A percentile compares a stretch with the other conserved stretches of the same genome.
Conservation (phyloP, 64 coral and sea anemone genomes). For the Exaiptasia diaphana region DNA sequence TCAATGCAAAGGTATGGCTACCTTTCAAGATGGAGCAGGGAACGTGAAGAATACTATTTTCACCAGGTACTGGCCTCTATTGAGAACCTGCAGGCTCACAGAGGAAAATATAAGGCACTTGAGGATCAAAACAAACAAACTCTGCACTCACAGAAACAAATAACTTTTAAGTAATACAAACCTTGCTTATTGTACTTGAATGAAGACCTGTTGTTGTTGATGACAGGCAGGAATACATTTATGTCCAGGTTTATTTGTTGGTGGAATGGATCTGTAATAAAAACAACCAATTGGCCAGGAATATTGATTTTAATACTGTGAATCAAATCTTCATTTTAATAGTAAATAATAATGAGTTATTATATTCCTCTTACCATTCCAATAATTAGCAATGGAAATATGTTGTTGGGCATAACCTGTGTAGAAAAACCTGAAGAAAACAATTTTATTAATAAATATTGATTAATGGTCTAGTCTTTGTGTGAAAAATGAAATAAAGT, state of each 20-base stretch:
- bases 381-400: constrained; percentile 71
- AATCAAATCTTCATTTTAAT: background rate
- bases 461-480: background rate
- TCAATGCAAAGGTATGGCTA: too few relatives aligned
- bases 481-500: background rate
- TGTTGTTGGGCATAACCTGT: constrained; percentile 27
- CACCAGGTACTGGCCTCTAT: too few relatives aligned
- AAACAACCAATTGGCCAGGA: background rate
- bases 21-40: too few relatives aligned
- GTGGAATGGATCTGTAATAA: constrained; percentile 75
- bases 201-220: constrained; percentile 77
- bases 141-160: too few relatives aligned
- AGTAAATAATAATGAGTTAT: background rate
- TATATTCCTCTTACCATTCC: constrained; percentile 59
- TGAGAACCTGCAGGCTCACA: too few relatives aligned
- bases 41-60: too few relatives aligned
- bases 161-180: too few relatives aligned
- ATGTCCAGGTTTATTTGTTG: constrained; percentile 51
- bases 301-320: background rate
- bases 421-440: constrained; percentile 55
- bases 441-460: background rate
- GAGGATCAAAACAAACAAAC: too few relatives aligned
- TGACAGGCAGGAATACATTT: constrained; percentile 68
- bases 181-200: constrained; percentile 72
- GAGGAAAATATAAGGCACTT: too few relatives aligned